Evolutionary conservation across 2,797 vertebrate species (phyloP).

Genomic region (Numenius phaeopus): DNA sequence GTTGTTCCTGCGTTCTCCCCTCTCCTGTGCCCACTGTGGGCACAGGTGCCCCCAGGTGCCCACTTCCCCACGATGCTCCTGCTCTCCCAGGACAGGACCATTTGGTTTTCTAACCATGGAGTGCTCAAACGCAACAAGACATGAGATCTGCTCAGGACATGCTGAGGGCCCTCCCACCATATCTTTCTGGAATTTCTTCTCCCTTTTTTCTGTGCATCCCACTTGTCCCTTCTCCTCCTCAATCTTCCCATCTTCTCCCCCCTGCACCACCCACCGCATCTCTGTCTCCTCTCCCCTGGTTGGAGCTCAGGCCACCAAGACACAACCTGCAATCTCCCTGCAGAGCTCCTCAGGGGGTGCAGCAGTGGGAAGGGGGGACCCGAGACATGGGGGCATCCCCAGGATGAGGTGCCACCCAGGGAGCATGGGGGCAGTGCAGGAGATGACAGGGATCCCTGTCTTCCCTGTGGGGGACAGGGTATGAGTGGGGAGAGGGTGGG

Average conservation of each 20-base stretch:
- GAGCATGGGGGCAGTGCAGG: neutral
- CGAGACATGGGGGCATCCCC: neutral
- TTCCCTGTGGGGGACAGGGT: neutral
- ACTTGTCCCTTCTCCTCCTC: neutral
- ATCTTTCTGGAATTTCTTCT: neutral
- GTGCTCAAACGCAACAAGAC: neutral
- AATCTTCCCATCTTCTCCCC: neutral
- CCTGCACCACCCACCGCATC: neutral
- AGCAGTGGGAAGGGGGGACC: neutral
- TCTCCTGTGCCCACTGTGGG: neutral
- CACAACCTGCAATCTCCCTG: neutral
- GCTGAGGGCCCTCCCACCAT: neutral
- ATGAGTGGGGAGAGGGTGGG: neutral
- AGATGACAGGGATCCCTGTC: neutral
- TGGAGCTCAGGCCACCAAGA: neutral
- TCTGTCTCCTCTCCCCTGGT: neutral
- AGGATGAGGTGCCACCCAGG: neutral
- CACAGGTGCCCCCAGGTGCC: neutral
- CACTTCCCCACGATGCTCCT: neutral
- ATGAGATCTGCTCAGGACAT: neutral
- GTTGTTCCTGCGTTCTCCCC: neutral
- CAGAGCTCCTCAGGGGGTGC: neutral
- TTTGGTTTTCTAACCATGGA: neutral
- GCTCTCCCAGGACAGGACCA: neutral
- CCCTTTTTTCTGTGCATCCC: neutral